Evolutionary conservation across 2,113 vertebrate genomes (phyloP), one percentile per base, ranked within the genome.

Genomic region (Phrynosoma platyrhinos): DNA sequence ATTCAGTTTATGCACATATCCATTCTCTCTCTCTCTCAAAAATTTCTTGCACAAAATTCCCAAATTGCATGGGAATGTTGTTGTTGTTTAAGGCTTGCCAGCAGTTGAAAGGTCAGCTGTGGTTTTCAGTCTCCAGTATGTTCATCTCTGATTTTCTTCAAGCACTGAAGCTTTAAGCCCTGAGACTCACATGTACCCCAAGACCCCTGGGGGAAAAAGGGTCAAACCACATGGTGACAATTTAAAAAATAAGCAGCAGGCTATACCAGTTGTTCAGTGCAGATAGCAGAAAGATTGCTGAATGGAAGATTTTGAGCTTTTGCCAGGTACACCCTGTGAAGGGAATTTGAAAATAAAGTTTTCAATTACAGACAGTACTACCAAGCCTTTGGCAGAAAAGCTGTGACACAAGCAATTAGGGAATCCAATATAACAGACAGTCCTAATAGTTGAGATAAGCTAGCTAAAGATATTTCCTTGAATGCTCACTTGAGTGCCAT

Each of bases 401-500:
- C 82, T 92, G 77, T 82, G 80, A 94, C 80, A 89, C 82, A 40
- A 93, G 86, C 89, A 92, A 75, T 88, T 91, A 94, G 71, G 78
- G 77, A 88, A 88, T 66, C 80, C 79, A 78, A 64, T 87, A 62
- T 55, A 85, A 89, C 84, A 95, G 86, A 87, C 88, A 94, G 75
- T 81, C 86, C 80, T 85, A 85, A 83, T 91, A 92, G 90, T 85
- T 74, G 20, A 79, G 79, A 91, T 89, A 89, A 90, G 82, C 53
- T 93, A 89, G 92, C 85, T 89, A 89, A 93, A 94, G 92, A 90
- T 88, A 93, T 93, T 93, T 86, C 92, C 76, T 85, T 87, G 91
- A 93, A 87, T 90, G 89, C 86, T 91, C 0, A 0, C 78, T 8
- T 9, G 84, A 94, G 86, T 66, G 88, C 74, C 9, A 16, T 87